Evolutionary conservation across 2,888 invertebrate genomes (phyloP).

Genomic region (Ectemnius continuus): DNA sequence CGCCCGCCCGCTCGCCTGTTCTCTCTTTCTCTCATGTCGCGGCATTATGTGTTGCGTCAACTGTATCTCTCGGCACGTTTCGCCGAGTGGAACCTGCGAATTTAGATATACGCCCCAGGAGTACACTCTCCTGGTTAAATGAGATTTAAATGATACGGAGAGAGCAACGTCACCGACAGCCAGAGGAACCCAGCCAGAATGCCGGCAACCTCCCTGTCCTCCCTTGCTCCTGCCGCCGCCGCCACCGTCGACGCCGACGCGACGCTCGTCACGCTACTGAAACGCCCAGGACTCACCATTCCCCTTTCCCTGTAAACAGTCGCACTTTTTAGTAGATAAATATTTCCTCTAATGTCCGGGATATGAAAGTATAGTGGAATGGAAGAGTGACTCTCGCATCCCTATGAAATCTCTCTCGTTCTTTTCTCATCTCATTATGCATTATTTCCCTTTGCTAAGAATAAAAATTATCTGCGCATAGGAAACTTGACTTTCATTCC

Average conservation of each 20-base stretch:
- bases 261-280: background rate
- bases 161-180: slow-evolving; percentile 4
- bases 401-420: no score
- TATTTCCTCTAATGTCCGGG: slow-evolving; percentile 4
- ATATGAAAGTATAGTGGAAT: no score
- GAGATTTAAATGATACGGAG: slow-evolving; percentile 32
- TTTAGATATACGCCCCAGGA: background rate
- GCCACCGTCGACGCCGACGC: no score
- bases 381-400: no score
- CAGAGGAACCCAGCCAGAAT: background rate
- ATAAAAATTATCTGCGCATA: no score
- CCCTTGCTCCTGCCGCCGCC: no score
- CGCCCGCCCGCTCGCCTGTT: no score
- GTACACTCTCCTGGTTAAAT: slow-evolving; percentile 25
- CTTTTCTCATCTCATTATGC: no score
- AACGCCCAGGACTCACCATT: background rate
- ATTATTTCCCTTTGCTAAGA: no score
- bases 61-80: slow-evolving; percentile 19
- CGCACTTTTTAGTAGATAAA: background rate
- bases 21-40: background rate
- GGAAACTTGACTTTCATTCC: no score
- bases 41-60: slow-evolving; percentile 34
- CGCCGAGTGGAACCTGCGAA: slow-evolving; percentile 14
- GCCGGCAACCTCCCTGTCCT: no score
- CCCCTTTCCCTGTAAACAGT: background rate